Evolutionary conservation across 2,113 vertebrate species (phyloP).

Genomic region (Caloenas nicobarica): DNA sequence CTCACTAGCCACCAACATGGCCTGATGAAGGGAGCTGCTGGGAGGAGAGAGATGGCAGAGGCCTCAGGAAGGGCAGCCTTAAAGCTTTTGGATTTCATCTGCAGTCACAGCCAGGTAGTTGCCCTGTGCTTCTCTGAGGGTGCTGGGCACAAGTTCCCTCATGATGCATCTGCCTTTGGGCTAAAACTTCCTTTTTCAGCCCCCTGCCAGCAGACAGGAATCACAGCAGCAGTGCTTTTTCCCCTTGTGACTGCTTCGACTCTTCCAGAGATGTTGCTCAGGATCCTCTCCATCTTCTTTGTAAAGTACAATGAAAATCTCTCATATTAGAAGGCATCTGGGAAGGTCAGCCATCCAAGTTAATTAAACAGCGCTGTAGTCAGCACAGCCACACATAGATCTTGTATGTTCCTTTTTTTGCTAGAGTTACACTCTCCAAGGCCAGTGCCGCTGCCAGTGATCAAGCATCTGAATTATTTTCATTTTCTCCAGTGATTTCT

Average conservation of each 20-base stretch:
- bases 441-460: slow-evolving; percentile 2
- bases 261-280: neutral
- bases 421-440: slow-evolving; percentile 11
- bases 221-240: neutral
- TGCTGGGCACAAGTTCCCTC: accelerated
- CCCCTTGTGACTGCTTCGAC: neutral
- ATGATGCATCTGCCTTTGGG: accelerated
- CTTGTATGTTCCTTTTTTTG: neutral
- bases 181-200: neutral
- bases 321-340: neutral
- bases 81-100: neutral
- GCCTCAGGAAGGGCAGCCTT: neutral
- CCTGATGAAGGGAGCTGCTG: accelerated
- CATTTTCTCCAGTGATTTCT: slow-evolving; percentile 35
- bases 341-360: neutral
- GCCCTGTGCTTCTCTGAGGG: neutral
- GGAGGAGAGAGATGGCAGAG: neutral
- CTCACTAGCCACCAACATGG: accelerated
- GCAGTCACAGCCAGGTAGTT: neutral
- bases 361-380: neutral
- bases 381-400: neutral
- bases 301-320: neutral
- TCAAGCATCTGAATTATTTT: neutral
- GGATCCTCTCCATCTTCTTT: neutral
- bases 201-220: neutral